Evolutionary conservation across 2,888 invertebrate species (phyloP), one percentile per base, ranked within the genome.

Genomic region (Trichogramma evanescens): DNA sequence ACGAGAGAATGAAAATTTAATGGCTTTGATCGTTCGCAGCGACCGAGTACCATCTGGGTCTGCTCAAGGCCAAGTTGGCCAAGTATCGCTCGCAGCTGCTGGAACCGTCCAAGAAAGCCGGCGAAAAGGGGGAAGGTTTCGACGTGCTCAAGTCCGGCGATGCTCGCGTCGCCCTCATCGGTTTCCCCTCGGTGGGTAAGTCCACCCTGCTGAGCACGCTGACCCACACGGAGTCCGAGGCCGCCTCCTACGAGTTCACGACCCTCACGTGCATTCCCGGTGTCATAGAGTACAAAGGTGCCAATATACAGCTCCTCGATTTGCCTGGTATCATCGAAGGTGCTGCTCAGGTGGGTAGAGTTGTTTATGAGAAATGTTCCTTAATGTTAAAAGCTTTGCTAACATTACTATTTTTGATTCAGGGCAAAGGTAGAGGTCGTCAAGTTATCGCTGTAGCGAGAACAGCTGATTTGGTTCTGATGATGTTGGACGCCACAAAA

Each of bases 251-350:
- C 78, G 99, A 99, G 80, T 99, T 99, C 79, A 99, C 99, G 65
- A 99, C 99, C 0, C 81, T 99, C 61, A 99, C 99, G 6, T 99
- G 98, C 79, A 99, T 99, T 72, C 99, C 99, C 4, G 99, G 99
- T 56, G 98, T 99, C 2, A 97, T 99, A 66, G 93, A 96, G 76
- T 96, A 99, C 78, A 92, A 96, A 75, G 99, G 98, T 50, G 99
- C 99, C 45, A 96, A 96, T 75, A 98, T 99, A 76, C 99, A 99
- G 77, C 82, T 99, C 65, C 86, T 99, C 0, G 99, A 99, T 86
- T 84, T 99, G 76, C 99, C 99, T 61, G 99, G 99, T 75, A 99
- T 99, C 77, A 99, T 99, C 77, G 99, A 99, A 83, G 99, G 99
- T 62, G 99, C 99, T 66, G 90, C 98, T 2, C 97, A 93, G 77